phyloP scores from a whole-genome alignment of 2,113 vertebrate genomes.

The Peromyscus maniculatus region DNA sequence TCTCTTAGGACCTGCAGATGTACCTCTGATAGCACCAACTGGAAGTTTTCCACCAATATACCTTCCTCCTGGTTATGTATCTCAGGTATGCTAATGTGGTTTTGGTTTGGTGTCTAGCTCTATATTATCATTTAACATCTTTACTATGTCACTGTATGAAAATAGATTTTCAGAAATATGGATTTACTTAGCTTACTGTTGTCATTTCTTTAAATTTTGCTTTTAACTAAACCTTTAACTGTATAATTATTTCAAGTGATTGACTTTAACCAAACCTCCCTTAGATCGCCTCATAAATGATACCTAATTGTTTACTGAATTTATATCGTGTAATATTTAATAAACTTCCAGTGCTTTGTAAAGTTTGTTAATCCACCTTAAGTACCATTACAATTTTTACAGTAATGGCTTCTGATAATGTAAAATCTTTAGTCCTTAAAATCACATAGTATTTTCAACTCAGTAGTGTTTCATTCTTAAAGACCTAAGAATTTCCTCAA shows the following conservation, averaged over 20 bases:
- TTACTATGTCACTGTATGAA: conserved; percentile 3
- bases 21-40: conserved; percentile 92
- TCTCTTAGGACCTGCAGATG: conserved; percentile 89
- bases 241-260: background rate
- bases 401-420: background rate
- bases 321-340: background rate
- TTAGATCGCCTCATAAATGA: background rate
- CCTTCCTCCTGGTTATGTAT: conserved; percentile 91
- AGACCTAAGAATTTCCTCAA: background rate
- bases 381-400: conserved; percentile 11
- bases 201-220: conserved; percentile 1
- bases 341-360: background rate
- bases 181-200: conserved; percentile 44
- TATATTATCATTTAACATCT: conserved; percentile 17
- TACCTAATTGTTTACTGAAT: conserved; percentile 6
- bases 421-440: conserved; percentile 8
- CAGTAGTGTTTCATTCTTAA: conserved; percentile 23
- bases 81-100: conserved; percentile 87
- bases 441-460: conserved; percentile 6
- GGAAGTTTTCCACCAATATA: conserved; percentile 91
- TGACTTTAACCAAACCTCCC: background rate
- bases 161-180: conserved; percentile 41
- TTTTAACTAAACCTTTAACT: background rate
- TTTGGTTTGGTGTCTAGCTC: conserved; percentile 29
- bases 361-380: background rate